phyloP scores from a whole-genome alignment of 2,888 invertebrate genomes.

The Hirtodrosophila trivittata region DNA sequence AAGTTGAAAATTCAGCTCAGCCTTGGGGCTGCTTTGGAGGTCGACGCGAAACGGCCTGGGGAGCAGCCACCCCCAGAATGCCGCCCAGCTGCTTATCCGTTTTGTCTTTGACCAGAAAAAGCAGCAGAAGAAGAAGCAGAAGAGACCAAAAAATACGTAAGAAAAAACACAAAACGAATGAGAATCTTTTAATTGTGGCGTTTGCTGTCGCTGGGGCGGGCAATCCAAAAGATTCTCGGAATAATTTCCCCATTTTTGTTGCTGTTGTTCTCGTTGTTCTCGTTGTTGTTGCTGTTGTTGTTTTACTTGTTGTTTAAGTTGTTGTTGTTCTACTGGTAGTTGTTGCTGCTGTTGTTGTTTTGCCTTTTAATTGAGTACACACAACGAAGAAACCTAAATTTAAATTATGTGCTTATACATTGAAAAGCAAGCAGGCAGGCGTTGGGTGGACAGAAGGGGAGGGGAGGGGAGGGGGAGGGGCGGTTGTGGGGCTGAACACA shows the following conservation, averaged over 20 bases:
- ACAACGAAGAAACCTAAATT: constrained; percentile 65
- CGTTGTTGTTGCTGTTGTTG: too few relatives aligned
- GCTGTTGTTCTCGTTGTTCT: constrained; percentile 29
- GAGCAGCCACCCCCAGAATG: too few relatives aligned
- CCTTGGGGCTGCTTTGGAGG: too few relatives aligned
- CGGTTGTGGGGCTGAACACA: too few relatives aligned
- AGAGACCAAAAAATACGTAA: neutral
- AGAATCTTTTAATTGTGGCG: constrained; percentile 73
- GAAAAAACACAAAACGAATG: constrained; percentile 3
- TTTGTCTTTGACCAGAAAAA: constrained; percentile 28
- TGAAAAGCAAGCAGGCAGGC: constrained; percentile 37
- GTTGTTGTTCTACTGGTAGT: too few relatives aligned
- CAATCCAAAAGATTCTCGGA: constrained; percentile 73
- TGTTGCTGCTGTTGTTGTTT: too few relatives aligned
- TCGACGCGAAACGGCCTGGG: too few relatives aligned
- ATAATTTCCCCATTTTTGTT: constrained; percentile 71
- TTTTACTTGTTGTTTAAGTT: too few relatives aligned
- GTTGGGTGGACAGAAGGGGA: neutral
- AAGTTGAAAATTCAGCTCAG: too few relatives aligned
- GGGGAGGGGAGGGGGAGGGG: too few relatives aligned
- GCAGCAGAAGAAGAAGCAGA: neutral
- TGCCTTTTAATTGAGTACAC: constrained; percentile 78
- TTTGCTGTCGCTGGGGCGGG: constrained; percentile 47
- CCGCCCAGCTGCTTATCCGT: constrained; percentile 25
- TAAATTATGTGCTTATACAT: constrained; percentile 74